Base-by-base conservation (phyloP, 2,797 vertebrate genomes). In the Mycteria americana region DNA sequence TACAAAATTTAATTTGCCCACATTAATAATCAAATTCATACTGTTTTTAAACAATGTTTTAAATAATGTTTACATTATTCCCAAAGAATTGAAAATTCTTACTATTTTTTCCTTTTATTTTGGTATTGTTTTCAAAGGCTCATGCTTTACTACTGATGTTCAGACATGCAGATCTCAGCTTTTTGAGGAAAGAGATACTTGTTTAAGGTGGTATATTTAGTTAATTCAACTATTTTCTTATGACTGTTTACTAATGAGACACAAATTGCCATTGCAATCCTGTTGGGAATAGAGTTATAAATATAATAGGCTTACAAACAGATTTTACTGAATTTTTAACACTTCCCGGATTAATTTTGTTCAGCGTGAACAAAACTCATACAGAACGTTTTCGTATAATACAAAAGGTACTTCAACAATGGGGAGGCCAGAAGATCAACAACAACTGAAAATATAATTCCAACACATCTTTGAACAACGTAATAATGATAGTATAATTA, bases 211-310 rank as follows among this genome's bases (percentile, higher is more conserved):
- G 59, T 65, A 50, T 45, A 56, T 39, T 95, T 48, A 81, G 39
- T 85, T 89, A 96, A 95, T 93, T 94, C 16, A 96, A 94, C 23
- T 76, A 60, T 88, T 96, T 96, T 94, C 87, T 63, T 93, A 30
- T 63, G 82, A 90, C 46, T 88, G 24, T 90, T 96, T 82, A 92
- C 39, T 93, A 95, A 94, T 57, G 27, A 96, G 75, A 97, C 19
- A 93, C 30, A 94, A 96, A 97, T 69, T 94, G 54, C 37, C 45
- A 92, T 5, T 65, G 68, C 18, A 97, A 68, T 85, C 45, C 88
- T 88, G 73, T 56, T 85, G 41, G 54, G 51, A 97, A 76, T 21
- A 91, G 53, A 70, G 57, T 84, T 95, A 73, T 68, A 94, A 80
- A 92, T 86, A 73, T 46, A 93, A 86, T 9, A 94, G 30, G 28